Conservation (phyloP, 92 coral and sea anemone species). For the Zoanthus sociatus region DNA sequence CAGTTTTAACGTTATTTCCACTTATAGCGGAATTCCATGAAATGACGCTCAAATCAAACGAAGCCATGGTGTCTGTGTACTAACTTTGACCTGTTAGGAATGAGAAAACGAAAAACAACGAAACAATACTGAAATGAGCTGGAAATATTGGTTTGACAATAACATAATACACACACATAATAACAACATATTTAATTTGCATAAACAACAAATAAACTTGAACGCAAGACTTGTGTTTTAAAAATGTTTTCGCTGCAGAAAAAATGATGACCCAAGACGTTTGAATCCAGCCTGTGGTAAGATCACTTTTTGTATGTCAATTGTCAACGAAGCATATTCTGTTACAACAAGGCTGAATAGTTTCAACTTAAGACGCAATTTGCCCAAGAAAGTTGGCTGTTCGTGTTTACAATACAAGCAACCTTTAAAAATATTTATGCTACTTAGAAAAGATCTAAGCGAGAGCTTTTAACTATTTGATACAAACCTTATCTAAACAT, state of each 20-base stretch:
- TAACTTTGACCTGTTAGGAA: not conserved
- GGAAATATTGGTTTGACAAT: slow-evolving; percentile 27
- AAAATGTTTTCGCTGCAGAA: not conserved
- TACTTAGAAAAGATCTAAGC: not conserved
- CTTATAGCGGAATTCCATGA: slow-evolving; percentile 33
- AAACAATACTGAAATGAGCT: slow-evolving; percentile 36
- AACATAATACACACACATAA: not conserved
- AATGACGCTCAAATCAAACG: slow-evolving; percentile 36
- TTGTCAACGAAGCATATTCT: not conserved
- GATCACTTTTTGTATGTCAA: not conserved
- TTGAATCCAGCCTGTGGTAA: not conserved
- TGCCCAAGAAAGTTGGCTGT: too few relatives aligned
- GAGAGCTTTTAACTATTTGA: not conserved
- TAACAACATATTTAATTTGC: slow-evolving; percentile 8
- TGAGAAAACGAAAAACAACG: not conserved
- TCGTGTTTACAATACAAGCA: too few relatives aligned
- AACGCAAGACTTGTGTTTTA: too few relatives aligned
- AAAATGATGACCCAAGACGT: not conserved
- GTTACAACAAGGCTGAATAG: not conserved
- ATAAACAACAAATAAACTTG: not conserved
- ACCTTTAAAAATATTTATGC: not conserved
- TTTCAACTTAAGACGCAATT: too few relatives aligned
- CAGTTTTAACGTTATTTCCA: not conserved
- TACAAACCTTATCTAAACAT: not conserved
- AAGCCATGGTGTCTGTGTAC: slow-evolving; percentile 3